These are phyloP conservation scores for Macrocentrus cingulum DNA, from an alignment of 1,140 invertebrate species.

Conservation along the genomic window DNA sequence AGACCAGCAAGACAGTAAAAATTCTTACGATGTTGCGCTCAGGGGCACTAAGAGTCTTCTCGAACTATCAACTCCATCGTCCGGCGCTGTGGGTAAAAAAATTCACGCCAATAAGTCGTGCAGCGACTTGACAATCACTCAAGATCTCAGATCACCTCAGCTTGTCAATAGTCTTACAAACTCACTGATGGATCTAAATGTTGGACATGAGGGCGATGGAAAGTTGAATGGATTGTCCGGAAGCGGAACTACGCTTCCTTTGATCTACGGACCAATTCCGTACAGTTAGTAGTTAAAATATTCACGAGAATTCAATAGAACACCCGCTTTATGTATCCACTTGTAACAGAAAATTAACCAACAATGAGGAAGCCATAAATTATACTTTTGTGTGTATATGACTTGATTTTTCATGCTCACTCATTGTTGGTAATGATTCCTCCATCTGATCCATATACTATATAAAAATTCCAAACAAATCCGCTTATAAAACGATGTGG, in stretches of 20 bases:
- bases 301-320: background rate
- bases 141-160: constrained; percentile 43
- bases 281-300: constrained; percentile 61
- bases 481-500: too few relatives aligned
- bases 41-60: constrained; percentile 35
- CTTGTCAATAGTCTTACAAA: constrained; percentile 48
- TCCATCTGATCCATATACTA: too few relatives aligned
- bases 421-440: too few relatives aligned
- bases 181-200: constrained; percentile 35
- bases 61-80: constrained; percentile 25
- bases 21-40: constrained; percentile 22
- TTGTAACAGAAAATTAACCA: background rate
- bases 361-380: background rate
- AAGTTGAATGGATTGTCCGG: constrained; percentile 37
- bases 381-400: too few relatives aligned
- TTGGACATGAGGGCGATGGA: constrained; percentile 21
- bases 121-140: constrained; percentile 28
- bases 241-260: constrained; percentile 58
- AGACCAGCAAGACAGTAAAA: constrained; percentile 22
- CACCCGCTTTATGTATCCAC: background rate
- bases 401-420: too few relatives aligned
- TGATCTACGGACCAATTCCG: constrained; percentile 64
- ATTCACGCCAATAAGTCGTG: constrained; percentile 41
- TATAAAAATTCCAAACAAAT: too few relatives aligned
- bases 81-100: background rate